Evolutionary conservation across 2,113 vertebrate genomes (phyloP).

Genomic region (Caloenas nicobarica): DNA sequence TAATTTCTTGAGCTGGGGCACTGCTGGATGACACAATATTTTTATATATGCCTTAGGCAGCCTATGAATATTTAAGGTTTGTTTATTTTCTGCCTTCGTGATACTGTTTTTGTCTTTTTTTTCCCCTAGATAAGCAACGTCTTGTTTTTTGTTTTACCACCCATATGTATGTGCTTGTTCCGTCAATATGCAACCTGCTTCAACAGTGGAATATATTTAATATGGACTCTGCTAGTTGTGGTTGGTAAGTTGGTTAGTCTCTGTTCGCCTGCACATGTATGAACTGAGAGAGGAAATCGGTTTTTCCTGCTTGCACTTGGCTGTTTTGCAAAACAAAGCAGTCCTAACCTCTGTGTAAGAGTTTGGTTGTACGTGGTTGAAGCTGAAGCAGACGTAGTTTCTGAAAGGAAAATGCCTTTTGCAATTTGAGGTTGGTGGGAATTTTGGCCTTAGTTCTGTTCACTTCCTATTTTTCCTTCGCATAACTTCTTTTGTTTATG

Average conservation of each 20-base stretch:
- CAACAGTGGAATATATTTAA: constrained; percentile 98
- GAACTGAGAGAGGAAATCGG: constrained; percentile 8
- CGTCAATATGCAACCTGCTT: constrained; percentile 95
- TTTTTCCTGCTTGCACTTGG: constrained; percentile 3
- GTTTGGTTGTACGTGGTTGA: not conserved
- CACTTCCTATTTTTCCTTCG: not conserved
- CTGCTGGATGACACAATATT: not conserved
- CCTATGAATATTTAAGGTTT: not conserved
- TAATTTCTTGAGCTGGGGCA: not conserved
- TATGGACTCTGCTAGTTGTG: constrained; percentile 94
- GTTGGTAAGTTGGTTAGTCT: constrained; percentile 88
- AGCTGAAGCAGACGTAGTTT: not conserved
- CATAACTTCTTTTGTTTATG: not conserved
- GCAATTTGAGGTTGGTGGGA: not conserved
- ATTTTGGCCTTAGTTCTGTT: not conserved
- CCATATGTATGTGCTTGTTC: constrained; percentile 97
- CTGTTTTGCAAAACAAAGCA: constrained; percentile 32
- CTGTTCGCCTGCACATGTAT: not conserved
- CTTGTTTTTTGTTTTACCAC: constrained; percentile 96
- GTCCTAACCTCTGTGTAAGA: not conserved
- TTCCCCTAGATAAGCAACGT: constrained; percentile 94
- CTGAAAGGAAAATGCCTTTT: not conserved
- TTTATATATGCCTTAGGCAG: not conserved
- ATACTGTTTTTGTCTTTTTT: constrained; percentile 9
- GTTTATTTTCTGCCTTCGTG: constrained; percentile 7